A percentile compares a stretch with the other conserved stretches of the same genome.
These are phyloP conservation scores for Polypedilum pembai DNA, from an alignment of 1,140 invertebrate species.

Conservation along the genomic window DNA sequence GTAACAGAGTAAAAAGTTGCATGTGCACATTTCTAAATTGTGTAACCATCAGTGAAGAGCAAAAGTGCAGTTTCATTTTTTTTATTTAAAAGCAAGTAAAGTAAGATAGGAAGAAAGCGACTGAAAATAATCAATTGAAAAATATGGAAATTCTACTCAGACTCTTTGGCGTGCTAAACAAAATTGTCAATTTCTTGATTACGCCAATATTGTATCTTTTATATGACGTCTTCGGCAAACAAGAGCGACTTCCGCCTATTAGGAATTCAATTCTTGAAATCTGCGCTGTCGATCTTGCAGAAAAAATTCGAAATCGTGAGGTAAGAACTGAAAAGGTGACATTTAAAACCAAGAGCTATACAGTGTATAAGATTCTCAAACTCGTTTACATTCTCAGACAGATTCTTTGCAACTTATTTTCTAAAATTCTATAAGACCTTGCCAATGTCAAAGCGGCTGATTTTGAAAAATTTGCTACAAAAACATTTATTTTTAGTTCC, in stretches of 20 bases:
- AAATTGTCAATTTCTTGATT: conserved; percentile 30
- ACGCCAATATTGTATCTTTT: conserved; percentile 35
- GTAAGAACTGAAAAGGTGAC: no score
- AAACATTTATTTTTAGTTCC: no score
- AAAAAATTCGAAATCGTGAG: conserved; percentile 45
- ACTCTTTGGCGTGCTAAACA: conserved; percentile 30
- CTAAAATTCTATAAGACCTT: background rate
- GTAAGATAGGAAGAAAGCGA: background rate
- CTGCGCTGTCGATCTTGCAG: conserved; percentile 41
- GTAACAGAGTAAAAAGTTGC: no score
- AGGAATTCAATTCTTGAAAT: conserved; percentile 37
- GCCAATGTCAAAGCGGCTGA: no score
- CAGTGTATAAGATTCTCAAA: background rate
- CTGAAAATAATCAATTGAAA: background rate
- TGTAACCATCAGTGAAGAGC: no score
- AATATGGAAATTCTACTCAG: conserved; percentile 34
- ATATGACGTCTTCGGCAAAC: conserved; percentile 32
- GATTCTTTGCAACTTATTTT: no score
- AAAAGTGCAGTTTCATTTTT: no score
- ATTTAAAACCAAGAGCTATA: no score
- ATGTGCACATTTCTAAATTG: no score
- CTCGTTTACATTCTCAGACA: no score
- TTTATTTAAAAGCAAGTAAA: no score
- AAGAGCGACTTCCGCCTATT: conserved; percentile 36
- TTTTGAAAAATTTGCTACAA: no score